These are phyloP conservation scores for Cheiracanthium punctorium DNA, from an alignment of 2,888 invertebrate genomes.

Conservation along the genomic window DNA sequence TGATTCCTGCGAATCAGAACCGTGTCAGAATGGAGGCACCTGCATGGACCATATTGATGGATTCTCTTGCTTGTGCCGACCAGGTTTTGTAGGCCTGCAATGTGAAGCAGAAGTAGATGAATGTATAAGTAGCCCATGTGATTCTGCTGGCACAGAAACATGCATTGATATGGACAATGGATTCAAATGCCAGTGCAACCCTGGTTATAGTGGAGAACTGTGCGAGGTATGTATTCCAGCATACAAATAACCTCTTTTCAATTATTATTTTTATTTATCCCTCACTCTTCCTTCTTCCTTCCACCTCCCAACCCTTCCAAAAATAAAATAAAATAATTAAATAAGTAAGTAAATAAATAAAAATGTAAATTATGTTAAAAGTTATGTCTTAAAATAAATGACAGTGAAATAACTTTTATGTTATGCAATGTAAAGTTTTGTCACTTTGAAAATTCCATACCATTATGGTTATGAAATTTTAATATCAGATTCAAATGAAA, in stretches of 20 bases:
- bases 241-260: background rate
- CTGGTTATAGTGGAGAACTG: slow-evolving; percentile 88
- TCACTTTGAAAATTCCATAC: too few relatives aligned
- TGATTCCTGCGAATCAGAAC: slow-evolving; percentile 91
- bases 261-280: background rate
- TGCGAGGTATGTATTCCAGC: slow-evolving; percentile 80
- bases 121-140: slow-evolving; percentile 92
- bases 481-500: too few relatives aligned
- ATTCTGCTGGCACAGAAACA: slow-evolving; percentile 89
- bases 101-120: slow-evolving; percentile 96
- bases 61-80: slow-evolving; percentile 93
- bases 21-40: slow-evolving; percentile 93
- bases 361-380: background rate
- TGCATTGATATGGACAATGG: slow-evolving; percentile 85
- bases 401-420: too few relatives aligned
- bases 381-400: background rate
- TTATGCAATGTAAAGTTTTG: too few relatives aligned
- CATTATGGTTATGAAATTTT: too few relatives aligned
- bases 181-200: slow-evolving; percentile 87
- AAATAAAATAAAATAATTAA: too few relatives aligned
- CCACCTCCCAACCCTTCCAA: too few relatives aligned
- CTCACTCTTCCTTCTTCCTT: too few relatives aligned
- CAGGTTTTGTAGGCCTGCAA: slow-evolving; percentile 83
- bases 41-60: slow-evolving; percentile 92
- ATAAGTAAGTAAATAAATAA: too few relatives aligned